A percentile compares a stretch with the other conserved stretches of the same genome.
These are phyloP conservation scores for Ochropacha duplaris DNA, from an alignment of 2,888 invertebrate species.

Conservation along the genomic window DNA sequence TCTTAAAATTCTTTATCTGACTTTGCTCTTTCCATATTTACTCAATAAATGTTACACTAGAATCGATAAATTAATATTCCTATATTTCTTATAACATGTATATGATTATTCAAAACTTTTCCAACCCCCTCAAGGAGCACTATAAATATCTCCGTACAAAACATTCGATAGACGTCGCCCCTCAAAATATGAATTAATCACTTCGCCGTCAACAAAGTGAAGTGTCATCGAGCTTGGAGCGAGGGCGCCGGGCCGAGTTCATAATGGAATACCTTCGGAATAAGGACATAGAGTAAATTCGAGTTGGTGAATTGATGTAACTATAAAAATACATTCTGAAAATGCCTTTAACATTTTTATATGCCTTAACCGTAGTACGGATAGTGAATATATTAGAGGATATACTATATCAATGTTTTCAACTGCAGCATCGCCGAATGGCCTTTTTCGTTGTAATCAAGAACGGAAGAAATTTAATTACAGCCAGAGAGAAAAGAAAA, in stretches of 20 bases:
- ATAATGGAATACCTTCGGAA: slow-evolving; percentile 10
- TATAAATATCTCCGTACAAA: slow-evolving; percentile 41
- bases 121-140: slow-evolving; percentile 28
- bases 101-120: slow-evolving; percentile 11
- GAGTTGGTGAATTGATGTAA: too few species aligned
- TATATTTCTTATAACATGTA: not conserved
- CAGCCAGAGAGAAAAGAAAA: too few species aligned
- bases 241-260: slow-evolving; percentile 38
- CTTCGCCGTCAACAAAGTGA: slow-evolving; percentile 60
- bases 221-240: slow-evolving; percentile 62
- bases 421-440: too few species aligned
- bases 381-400: too few species aligned
- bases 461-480: too few species aligned
- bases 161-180: slow-evolving; percentile 47
- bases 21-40: too few species aligned
- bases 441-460: too few species aligned
- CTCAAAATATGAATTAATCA: slow-evolving; percentile 67
- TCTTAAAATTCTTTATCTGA: too few species aligned
- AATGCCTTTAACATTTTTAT: too few species aligned
- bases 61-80: not conserved
- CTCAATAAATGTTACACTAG: not conserved
- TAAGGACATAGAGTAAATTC: not conserved
- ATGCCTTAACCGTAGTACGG: too few species aligned
- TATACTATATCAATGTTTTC: too few species aligned
- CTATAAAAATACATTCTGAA: too few species aligned